Evolutionary conservation across 2,113 vertebrate genomes (phyloP).

Genomic region (Pungitius pungitius): DNA sequence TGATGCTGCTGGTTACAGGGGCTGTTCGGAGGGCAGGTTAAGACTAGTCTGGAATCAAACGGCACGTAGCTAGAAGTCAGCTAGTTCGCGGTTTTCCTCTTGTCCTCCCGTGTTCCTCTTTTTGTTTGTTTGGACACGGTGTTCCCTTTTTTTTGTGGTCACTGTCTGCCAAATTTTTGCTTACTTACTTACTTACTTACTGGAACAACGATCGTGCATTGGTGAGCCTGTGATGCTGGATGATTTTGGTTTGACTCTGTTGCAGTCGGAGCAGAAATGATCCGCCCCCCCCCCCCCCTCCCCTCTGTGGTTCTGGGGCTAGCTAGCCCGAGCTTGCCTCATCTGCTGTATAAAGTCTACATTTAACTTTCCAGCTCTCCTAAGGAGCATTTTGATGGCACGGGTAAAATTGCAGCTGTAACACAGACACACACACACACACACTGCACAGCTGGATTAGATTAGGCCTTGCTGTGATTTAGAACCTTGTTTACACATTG

Average conservation of each 20-base stretch:
- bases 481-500: conserved; percentile 61
- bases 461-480: conserved; percentile 65
- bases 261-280: conserved; percentile 40
- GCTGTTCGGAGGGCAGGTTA: conserved; percentile 19
- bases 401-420: conserved; percentile 70
- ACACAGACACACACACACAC: conserved; percentile 33
- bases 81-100: conserved; percentile 23
- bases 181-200: no score
- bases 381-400: conserved; percentile 68
- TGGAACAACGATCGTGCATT: neutral
- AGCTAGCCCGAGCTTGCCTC: conserved; percentile 54
- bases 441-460: conserved; percentile 72
- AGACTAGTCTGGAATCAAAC: conserved; percentile 20
- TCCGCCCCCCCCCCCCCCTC: conserved; percentile 58
- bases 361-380: conserved; percentile 70
- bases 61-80: conserved; percentile 25
- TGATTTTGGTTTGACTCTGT: conserved; percentile 39
- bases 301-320: conserved; percentile 68
- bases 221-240: neutral
- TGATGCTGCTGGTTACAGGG: conserved; percentile 19
- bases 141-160: conserved; percentile 57
- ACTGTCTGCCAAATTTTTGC: no score
- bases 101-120: conserved; percentile 39
- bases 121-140: conserved; percentile 70
- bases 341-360: conserved; percentile 75